Conservation (phyloP, 1,140 invertebrate genomes). For the Drosophila fuyamai region DNA sequence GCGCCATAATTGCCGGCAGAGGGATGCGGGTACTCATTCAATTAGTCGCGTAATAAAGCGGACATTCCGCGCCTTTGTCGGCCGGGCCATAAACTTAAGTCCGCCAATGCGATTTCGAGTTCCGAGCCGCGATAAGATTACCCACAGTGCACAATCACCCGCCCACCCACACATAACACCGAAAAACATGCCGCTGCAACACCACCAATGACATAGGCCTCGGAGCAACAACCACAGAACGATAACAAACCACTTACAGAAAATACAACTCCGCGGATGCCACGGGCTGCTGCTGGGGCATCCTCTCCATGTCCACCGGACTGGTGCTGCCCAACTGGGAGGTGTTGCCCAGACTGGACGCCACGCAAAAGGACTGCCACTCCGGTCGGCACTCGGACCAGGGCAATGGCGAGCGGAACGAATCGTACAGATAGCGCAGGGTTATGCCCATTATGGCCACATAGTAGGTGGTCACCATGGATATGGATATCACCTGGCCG, state of each 20-base stretch:
- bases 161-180: slow-evolving; percentile 29
- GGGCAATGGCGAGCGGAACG: slow-evolving; percentile 87
- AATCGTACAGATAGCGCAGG: slow-evolving; percentile 88
- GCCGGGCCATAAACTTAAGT: slow-evolving; percentile 65
- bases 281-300: slow-evolving; percentile 41
- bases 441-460: slow-evolving; percentile 90
- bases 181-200: slow-evolving; percentile 38
- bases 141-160: slow-evolving; percentile 34
- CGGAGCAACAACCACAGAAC: slow-evolving; percentile 5
- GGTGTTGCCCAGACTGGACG: slow-evolving; percentile 64
- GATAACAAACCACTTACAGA: slow-evolving; percentile 73
- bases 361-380: slow-evolving; percentile 86
- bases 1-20: slow-evolving; percentile 33
- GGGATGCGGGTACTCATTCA: slow-evolving; percentile 53
- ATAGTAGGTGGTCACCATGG: slow-evolving; percentile 90
- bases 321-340: slow-evolving; percentile 18
- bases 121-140: slow-evolving; percentile 58
- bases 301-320: slow-evolving; percentile 21
- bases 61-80: slow-evolving; percentile 47
- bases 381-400: slow-evolving; percentile 88
- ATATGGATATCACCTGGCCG: slow-evolving; percentile 90
- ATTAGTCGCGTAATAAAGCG: slow-evolving; percentile 73
- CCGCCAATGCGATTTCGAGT: slow-evolving; percentile 34
- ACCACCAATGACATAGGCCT: slow-evolving; percentile 29
- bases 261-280: slow-evolving; percentile 84